phyloP scores from a whole-genome alignment of 2,888 invertebrate species.

The Noctua comes region DNA sequence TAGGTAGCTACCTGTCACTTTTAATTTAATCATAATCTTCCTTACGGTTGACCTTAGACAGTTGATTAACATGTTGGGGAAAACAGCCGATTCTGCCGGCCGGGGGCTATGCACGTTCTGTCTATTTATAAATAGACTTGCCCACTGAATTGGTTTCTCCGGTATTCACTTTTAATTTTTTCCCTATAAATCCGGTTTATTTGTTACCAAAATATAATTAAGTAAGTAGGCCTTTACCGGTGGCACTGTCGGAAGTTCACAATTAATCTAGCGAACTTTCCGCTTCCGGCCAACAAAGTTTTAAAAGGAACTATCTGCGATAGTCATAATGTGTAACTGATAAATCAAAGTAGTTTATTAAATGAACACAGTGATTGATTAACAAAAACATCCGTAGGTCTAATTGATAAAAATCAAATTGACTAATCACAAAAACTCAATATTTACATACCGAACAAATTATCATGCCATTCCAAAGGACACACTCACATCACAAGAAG shows the following conservation, averaged over 20 bases:
- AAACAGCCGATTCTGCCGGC: conserved; percentile 14
- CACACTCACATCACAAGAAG: conserved; percentile 18
- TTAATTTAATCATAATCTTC: conserved; percentile 15
- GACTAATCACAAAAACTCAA: not conserved
- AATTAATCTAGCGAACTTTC: conserved; percentile 14
- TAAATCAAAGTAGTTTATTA: not conserved
- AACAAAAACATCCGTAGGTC: no score
- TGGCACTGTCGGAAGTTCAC: conserved; percentile 21
- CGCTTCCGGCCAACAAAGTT: conserved; percentile 18
- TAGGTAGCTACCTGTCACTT: not conserved
- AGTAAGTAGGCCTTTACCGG: not conserved
- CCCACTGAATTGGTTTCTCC: not conserved
- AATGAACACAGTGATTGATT: not conserved
- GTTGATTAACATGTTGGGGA: conserved; percentile 33
- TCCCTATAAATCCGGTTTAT: not conserved
- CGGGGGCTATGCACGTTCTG: conserved; percentile 10
- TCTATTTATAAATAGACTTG: not conserved
- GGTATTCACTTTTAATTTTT: conserved; percentile 6
- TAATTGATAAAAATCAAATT: not conserved
- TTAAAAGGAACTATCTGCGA: not conserved
- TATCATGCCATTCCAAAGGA: conserved; percentile 3
- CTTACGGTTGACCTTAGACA: conserved; percentile 34
- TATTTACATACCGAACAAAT: conserved; percentile 40
- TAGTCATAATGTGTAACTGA: not conserved
- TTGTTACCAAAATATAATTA: not conserved